Conservation (phyloP, 2,113 vertebrate genomes). For the Cyrtonyx montezumae region DNA sequence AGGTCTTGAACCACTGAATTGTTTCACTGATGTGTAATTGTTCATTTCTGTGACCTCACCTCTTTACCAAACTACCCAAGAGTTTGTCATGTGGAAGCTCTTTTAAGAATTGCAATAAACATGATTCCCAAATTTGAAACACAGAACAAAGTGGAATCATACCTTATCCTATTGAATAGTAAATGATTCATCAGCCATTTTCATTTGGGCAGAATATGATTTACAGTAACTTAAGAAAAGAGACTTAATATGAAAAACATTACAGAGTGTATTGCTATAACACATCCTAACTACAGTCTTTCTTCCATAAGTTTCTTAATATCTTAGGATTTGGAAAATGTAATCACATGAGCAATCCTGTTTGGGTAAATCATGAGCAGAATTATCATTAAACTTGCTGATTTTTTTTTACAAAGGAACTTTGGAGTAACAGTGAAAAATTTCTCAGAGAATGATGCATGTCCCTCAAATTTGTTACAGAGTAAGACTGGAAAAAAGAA, state of each 20-base stretch:
- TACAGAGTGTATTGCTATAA: not conserved
- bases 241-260: not conserved
- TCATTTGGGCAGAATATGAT: not conserved
- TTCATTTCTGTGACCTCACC: not conserved
- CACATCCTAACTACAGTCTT: not conserved
- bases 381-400: not conserved
- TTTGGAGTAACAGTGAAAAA: not conserved
- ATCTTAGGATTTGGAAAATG: not conserved
- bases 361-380: not conserved
- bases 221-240: not conserved
- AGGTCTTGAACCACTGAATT: not conserved
- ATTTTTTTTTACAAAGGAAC: not conserved
- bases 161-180: not conserved
- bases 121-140: not conserved
- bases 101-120: not conserved
- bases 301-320: not conserved
- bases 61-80: not conserved
- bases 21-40: not conserved
- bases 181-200: not conserved
- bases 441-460: not conserved
- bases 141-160: not conserved
- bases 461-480: not conserved
- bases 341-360: not conserved
- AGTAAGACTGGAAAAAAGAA: not conserved
- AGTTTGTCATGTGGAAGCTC: not conserved